These are phyloP conservation scores for Cladorhizidae sp. DNA, from an alignment of 37 sponge, comb jelly and placozoan species.

Conservation along the genomic window DNA sequence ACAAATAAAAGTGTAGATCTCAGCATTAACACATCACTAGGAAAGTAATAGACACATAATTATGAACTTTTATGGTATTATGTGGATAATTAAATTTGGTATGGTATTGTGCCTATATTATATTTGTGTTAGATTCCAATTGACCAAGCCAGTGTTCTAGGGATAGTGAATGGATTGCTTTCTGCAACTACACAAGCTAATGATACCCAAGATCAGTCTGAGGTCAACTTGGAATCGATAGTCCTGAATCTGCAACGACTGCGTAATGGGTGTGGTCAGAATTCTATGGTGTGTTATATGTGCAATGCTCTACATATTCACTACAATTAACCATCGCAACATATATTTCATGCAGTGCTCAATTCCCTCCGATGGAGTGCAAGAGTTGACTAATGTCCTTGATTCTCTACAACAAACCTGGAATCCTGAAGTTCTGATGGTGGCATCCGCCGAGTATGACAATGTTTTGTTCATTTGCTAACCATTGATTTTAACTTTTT, in stretches of 20 bases:
- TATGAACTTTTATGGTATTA: too few species aligned
- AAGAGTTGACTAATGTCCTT: neutral
- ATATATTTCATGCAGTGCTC: constrained; percentile 1
- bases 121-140: neutral
- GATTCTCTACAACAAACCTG: constrained; percentile 6
- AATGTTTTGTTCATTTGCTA: neutral
- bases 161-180: neutral
- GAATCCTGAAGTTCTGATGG: neutral
- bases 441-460: constrained; percentile 5
- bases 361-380: neutral
- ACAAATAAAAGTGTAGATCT: too few species aligned
- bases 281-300: neutral
- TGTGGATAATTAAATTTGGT: too few species aligned
- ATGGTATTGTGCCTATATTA: too few species aligned
- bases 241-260: neutral
- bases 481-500: neutral
- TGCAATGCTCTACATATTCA: neutral
- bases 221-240: neutral
- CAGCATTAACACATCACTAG: too few species aligned
- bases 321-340: neutral
- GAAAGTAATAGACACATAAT: too few species aligned
- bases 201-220: constrained; percentile 5
- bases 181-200: neutral
- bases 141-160: neutral
- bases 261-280: neutral